Conservation (phyloP, 2,797 vertebrate species). For the Mastacembelus armatus region DNA sequence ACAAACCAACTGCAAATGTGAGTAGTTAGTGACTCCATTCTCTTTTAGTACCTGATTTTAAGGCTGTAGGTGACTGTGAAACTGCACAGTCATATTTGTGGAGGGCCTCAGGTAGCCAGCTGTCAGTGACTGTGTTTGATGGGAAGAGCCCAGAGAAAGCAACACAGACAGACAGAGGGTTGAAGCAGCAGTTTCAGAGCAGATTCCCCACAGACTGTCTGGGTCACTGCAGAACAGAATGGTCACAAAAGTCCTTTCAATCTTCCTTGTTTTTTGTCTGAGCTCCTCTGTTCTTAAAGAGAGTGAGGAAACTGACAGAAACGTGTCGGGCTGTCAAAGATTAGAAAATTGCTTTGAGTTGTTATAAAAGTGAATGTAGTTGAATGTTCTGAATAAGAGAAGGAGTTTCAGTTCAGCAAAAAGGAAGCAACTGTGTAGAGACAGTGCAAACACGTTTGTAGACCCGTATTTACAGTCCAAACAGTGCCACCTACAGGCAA, state of each 20-base stretch:
- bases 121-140: slow-evolving; percentile 2
- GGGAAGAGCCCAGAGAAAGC: slow-evolving; percentile 10
- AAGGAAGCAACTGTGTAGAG: too few species aligned
- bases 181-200: slow-evolving; percentile 27
- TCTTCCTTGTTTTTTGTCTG: neutral
- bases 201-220: slow-evolving; percentile 33
- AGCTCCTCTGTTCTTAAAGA: slow-evolving; percentile 10
- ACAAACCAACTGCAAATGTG: too few species aligned
- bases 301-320: neutral
- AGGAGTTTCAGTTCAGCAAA: neutral
- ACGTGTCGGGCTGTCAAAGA: neutral
- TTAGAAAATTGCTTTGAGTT: too few species aligned
- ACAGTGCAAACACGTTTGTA: too few species aligned
- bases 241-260: slow-evolving; percentile 10
- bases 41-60: too few species aligned
- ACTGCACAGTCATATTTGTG: too few species aligned
- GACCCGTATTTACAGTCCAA: too few species aligned
- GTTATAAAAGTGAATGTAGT: too few species aligned
- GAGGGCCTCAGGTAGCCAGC: neutral
- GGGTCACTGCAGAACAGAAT: slow-evolving; percentile 19
- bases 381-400: neutral
- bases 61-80: too few species aligned
- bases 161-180: slow-evolving; percentile 9
- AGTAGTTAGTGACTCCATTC: too few species aligned
- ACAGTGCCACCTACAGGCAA: too few species aligned